Evolutionary conservation across 2,888 invertebrate species (phyloP).

Genomic region (Linhomoeus sp.): DNA sequence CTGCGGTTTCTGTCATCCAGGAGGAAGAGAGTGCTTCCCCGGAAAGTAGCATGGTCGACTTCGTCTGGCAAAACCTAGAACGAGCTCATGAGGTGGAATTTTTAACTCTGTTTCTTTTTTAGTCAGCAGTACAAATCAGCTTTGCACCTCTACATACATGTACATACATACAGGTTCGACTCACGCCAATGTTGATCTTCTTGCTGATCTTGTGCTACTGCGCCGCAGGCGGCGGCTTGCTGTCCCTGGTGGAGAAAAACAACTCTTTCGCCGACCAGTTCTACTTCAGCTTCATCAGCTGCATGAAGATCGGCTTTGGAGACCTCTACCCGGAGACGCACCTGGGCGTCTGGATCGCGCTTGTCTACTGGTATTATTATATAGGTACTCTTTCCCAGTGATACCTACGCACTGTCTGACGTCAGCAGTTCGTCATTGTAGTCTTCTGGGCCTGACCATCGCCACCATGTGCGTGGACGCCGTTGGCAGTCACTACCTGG

Average conservation of each 20-base stretch:
- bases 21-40: too few species aligned
- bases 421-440: too few species aligned
- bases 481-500: slow-evolving; percentile 4
- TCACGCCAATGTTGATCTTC: neutral
- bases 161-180: neutral
- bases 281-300: slow-evolving; percentile 4
- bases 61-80: slow-evolving; percentile 3
- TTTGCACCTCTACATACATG: too few species aligned
- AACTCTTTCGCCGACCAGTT: slow-evolving; percentile 1
- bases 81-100: neutral
- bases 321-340: slow-evolving; percentile 1
- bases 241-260: neutral
- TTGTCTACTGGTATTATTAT: slow-evolving; percentile 1
- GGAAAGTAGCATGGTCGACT: neutral
- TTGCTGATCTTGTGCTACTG: neutral
- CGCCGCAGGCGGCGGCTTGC: neutral
- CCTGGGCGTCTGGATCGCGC: neutral
- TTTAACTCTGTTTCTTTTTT: too few species aligned
- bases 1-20: too few species aligned
- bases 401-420: too few species aligned
- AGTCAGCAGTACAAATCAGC: too few species aligned
- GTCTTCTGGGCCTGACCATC: slow-evolving; percentile 3
- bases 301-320: slow-evolving; percentile 6
- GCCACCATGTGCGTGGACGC: slow-evolving; percentile 7
- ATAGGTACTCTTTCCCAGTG: too few species aligned